phyloP scores from a whole-genome alignment of 2,888 invertebrate species.

The Phania funesta region DNA sequence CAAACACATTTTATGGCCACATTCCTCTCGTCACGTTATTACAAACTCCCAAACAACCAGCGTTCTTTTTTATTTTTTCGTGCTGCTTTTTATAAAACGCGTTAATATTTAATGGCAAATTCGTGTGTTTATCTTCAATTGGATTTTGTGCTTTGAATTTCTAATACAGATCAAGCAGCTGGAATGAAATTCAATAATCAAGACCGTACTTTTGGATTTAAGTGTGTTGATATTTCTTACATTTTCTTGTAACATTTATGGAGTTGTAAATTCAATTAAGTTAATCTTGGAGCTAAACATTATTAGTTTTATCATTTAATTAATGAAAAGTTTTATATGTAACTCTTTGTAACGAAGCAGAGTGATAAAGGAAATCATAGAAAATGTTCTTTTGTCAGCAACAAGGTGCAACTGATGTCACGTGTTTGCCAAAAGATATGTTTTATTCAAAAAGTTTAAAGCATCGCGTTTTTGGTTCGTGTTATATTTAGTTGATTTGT shows the following conservation, averaged over 20 bases:
- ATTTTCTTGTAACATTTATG: background rate
- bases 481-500: too few relatives aligned
- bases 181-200: conserved; percentile 20
- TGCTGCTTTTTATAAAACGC: conserved; percentile 40
- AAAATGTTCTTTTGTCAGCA: too few relatives aligned
- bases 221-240: background rate
- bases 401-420: too few relatives aligned
- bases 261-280: background rate
- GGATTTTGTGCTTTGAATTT: conserved; percentile 74
- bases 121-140: conserved; percentile 75
- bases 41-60: background rate
- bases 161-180: conserved; percentile 46
- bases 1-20: conserved; percentile 11
- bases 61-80: background rate
- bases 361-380: too few relatives aligned
- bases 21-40: background rate
- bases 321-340: too few relatives aligned
- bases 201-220: conserved; percentile 3
- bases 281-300: background rate
- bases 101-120: conserved; percentile 75
- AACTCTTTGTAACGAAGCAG: too few relatives aligned
- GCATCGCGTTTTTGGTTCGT: too few relatives aligned
- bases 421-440: too few relatives aligned
- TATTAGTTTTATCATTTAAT: too few relatives aligned
- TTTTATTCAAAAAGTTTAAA: too few relatives aligned